These are phyloP conservation scores for Papilio dardanus DNA, from an alignment of 1,140 invertebrate species.

Conservation along the genomic window DNA sequence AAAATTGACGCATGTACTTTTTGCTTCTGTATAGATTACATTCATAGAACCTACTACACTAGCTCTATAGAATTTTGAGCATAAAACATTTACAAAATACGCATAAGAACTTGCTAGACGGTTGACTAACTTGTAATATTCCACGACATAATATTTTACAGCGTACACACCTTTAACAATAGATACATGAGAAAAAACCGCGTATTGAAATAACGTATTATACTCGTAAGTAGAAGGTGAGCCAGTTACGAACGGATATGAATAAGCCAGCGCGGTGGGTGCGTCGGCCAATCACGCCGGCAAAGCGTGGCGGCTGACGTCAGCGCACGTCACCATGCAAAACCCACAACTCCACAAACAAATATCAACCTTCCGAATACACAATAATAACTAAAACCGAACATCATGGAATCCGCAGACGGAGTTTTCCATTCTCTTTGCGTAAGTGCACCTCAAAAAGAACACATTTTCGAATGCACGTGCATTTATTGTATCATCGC, in stretches of 20 bases:
- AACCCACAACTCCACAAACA: conserved; percentile 35
- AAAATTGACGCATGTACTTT: not conserved
- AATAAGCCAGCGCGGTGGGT: conserved; percentile 16
- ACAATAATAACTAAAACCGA: conserved; percentile 45
- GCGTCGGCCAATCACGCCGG: conserved; percentile 50
- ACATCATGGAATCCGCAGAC: conserved; percentile 49
- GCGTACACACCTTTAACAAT: conserved; percentile 12
- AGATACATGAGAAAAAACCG: conserved; percentile 12
- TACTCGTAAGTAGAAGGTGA: conserved; percentile 30
- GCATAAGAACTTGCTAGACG: not conserved
- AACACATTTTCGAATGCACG: conserved; percentile 41
- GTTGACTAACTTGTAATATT: not conserved
- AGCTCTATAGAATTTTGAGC: not conserved
- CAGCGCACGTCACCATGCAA: conserved; percentile 55
- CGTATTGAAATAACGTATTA: conserved; percentile 15
- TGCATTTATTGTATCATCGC: conserved; percentile 40
- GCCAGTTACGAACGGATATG: conserved; percentile 35
- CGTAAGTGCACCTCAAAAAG: conserved; percentile 46
- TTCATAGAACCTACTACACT: not conserved
- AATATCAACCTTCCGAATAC: conserved; percentile 44
- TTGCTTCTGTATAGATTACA: not conserved
- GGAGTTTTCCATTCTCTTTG: conserved; percentile 73
- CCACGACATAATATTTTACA: not conserved
- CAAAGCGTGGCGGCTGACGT: conserved; percentile 51
- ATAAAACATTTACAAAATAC: not conserved